Evolutionary conservation across 2,888 invertebrate species (phyloP), one percentile per base, ranked within the genome.

Genomic region (Volucella zonaria): DNA sequence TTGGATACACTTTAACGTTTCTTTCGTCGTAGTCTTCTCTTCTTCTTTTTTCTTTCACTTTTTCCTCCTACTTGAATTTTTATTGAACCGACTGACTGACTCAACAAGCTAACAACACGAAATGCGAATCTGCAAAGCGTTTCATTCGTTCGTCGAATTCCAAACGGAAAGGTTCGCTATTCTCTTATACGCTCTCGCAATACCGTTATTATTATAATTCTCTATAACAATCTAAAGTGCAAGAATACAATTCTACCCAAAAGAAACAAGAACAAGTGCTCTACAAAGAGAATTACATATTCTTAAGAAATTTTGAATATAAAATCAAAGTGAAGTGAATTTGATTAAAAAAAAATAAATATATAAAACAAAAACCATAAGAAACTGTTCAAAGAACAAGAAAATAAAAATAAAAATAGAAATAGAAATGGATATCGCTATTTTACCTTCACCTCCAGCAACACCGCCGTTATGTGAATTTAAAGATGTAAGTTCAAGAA

Each of bases 401-500:
- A 54, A 74, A 70, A n/a, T n/a, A n/a, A n/a, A n/a, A 77, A 56
- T 68, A 80, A 52, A 80, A 61, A 64, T 31, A 54, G 45, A 42
- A 74, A 70, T 31, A 87, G 87, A 87, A 88, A 92, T 91, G 91
- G 91, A 92, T 89, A 90, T 90, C 87, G 88, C 89, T 78, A 82
- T 91, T 87, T 88, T 93, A 88, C 94, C 95, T 88, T 95, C 95
- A 88, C 95, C 95, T 89, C 95, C 95, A 86, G 94, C 94, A 89
- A 95, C 95, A 88, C 95, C 95, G 87, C 95, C 95, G 89, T 92
- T 95, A 89, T 93, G 94, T 92, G 92, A 91, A 88, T 90, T 89
- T 73, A 90, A 90, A 89, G 90, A 91, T 87, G 92, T 92, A 91
- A 92, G 92, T 91, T 85, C 31, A 23, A 75, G 31, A 40, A 38